phyloP scores from a whole-genome alignment of 2,888 invertebrate species.

The Leucophenga maculata region DNA sequence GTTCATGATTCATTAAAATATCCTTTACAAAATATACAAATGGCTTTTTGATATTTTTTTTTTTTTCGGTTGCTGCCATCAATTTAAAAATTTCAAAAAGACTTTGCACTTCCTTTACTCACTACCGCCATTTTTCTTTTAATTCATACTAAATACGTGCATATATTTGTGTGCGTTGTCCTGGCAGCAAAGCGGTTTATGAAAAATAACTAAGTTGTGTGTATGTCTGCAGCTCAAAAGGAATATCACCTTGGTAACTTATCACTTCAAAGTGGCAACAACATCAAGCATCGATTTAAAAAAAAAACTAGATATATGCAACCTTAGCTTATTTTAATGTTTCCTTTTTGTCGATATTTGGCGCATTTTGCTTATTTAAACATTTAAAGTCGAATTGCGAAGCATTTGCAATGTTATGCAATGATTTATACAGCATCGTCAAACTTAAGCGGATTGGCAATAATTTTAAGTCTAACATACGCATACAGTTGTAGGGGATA shows the following conservation, averaged over 20 bases:
- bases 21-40: too few relatives aligned
- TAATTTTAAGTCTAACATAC: conserved; percentile 11
- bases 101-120: too few relatives aligned
- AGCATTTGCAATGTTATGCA: too few relatives aligned
- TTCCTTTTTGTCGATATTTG: background rate
- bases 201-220: conserved; percentile 3
- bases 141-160: background rate
- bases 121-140: too few relatives aligned
- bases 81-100: too few relatives aligned
- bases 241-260: background rate
- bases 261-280: conserved; percentile 15
- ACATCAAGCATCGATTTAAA: background rate
- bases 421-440: background rate
- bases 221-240: background rate
- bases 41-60: too few relatives aligned
- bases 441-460: conserved; percentile 6
- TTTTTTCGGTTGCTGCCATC: too few relatives aligned
- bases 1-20: background rate
- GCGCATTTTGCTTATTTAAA: too few relatives aligned
- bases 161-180: conserved; percentile 1
- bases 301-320: too few relatives aligned
- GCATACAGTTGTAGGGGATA: too few relatives aligned
- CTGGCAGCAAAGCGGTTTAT: conserved; percentile 20
- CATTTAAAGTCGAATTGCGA: too few relatives aligned
- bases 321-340: background rate